Base-by-base conservation (phyloP, 2,888 invertebrate species). In the Coelinius sp. region DNA sequence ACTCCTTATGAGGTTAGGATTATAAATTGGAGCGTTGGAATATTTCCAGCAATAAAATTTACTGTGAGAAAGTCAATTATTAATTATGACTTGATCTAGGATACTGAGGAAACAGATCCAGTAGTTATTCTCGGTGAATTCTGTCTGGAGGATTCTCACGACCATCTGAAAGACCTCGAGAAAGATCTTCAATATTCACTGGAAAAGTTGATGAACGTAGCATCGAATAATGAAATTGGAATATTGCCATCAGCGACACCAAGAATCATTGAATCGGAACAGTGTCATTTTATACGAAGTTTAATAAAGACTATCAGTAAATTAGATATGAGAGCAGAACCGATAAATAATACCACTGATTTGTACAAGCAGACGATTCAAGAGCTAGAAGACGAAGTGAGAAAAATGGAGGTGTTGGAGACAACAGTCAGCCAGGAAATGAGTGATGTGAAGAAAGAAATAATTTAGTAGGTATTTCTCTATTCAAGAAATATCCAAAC, bases 81-180 rank as follows among this genome's bases (percentile, higher is more conserved):
- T 31, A 31, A 31, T 31, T 31, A 49, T 27, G 27, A 2, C 6
- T 2, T 27, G n/a, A 25, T 38, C 35, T n/a, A 63, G 38, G 63
- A 63, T 41, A n/a, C n/a, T 8, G 63, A 63, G 2, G 17, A 10
- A n/a, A 44, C 59, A n/a, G 62, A 56, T 10, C 22, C 63, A 10
- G 62, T 35, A n/a, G 41, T 24, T 14, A 41, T 69, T 0, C 41
- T 68, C 3, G 64, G 41, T 35, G 59, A 77, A 46, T 84, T 82
- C 38, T 81, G 81, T n/a, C 73, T 84, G 20, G 80, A 84, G 53
- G 84, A 86, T 59, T 76, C 83, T 0, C 75, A 78, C 1, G 82
- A 80, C 8, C 49, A 75, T 31, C 74, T 86, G 12, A 78, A 77
- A 56, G 80, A 83, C 0, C 53, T 76, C 0, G 65, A 76, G 25